Conservation (phyloP, 2,797 vertebrate genomes). For the Chaunax sp. region DNA sequence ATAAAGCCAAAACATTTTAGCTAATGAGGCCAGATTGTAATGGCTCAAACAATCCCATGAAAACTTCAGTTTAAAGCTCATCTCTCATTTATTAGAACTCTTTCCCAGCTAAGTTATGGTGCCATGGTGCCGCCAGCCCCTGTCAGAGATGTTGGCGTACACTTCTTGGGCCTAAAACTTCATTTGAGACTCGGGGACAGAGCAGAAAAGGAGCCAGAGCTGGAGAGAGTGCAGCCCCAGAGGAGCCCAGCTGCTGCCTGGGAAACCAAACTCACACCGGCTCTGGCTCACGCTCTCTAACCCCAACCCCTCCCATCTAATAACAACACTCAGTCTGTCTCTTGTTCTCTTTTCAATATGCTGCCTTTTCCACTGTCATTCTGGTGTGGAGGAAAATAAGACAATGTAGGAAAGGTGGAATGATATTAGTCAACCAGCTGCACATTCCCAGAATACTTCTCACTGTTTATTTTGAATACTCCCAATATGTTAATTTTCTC, state of each 20-base stretch:
- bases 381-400: constrained; percentile 47
- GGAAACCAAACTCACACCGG: constrained; percentile 72
- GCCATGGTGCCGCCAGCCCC: constrained; percentile 47
- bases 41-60: constrained; percentile 8
- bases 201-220: constrained; percentile 48
- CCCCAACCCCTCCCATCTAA: constrained; percentile 57
- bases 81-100: constrained; percentile 43
- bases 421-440: constrained; percentile 44
- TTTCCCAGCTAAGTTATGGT: constrained; percentile 30
- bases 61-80: constrained; percentile 30
- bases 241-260: constrained; percentile 75
- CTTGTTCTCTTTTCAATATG: constrained; percentile 33
- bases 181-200: constrained; percentile 44
- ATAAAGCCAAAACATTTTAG: constrained; percentile 17
- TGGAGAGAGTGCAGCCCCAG: constrained; percentile 58
- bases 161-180: constrained; percentile 30
- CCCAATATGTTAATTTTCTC: constrained; percentile 62
- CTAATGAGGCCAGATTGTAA: not conserved
- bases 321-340: constrained; percentile 51
- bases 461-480: constrained; percentile 60
- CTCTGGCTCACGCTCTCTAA: constrained; percentile 69
- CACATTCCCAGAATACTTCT: constrained; percentile 68
- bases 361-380: constrained; percentile 45
- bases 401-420: constrained; percentile 37
- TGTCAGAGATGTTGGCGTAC: constrained; percentile 43